Evolutionary conservation across 2,113 vertebrate species (phyloP).

Genomic region (Dendropsophus ebraccatus): DNA sequence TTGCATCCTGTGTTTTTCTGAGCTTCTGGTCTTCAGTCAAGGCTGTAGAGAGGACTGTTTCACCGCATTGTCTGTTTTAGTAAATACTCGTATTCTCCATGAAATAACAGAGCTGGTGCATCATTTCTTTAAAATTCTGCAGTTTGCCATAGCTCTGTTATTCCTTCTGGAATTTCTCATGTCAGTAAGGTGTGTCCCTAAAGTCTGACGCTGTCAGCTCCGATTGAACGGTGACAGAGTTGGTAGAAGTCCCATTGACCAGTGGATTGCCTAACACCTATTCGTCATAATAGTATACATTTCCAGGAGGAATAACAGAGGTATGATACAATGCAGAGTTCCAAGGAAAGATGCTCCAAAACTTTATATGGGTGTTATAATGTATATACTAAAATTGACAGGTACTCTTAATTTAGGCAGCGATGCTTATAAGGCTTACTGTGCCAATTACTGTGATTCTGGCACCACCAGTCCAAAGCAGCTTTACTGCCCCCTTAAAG

Average conservation of each 20-base stretch:
- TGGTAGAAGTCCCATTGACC: not conserved
- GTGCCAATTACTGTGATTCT: too few species aligned
- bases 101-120: too few species aligned
- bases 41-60: not conserved
- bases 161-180: not conserved
- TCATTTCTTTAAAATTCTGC: not conserved
- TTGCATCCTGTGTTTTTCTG: not conserved
- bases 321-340: not conserved
- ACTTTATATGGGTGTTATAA: not conserved
- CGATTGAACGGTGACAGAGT: too few species aligned
- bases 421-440: not conserved
- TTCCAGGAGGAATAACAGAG: not conserved
- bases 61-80: not conserved
- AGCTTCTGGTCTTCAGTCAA: not conserved
- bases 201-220: too few species aligned
- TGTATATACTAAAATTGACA: not conserved
- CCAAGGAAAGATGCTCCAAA: not conserved
- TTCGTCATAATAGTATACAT: not conserved
- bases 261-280: too few species aligned
- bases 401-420: not conserved
- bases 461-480: not conserved
- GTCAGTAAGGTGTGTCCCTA: too few species aligned
- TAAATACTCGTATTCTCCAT: not conserved
- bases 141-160: not conserved
- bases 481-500: not conserved